Base-by-base conservation (phyloP, 64 coral and sea anemone genomes). In the Catalaphyllia jardinei region DNA sequence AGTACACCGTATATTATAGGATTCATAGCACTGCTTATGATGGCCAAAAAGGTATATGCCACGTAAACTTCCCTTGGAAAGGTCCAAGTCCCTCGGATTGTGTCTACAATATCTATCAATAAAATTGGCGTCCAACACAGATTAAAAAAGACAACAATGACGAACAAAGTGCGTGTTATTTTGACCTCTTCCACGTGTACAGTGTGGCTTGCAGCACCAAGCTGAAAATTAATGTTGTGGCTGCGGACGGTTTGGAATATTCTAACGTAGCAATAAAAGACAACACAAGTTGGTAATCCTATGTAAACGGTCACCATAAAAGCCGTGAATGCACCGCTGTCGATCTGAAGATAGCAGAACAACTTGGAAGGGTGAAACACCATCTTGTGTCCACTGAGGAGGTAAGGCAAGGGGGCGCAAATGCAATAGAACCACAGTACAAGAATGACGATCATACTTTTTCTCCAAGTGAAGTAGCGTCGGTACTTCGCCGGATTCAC, bases 311-410 rank as follows among this genome's bases (percentile, higher is more conserved):
- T 76, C 29, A 75, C 33, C 31, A 89, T 52, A 77, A 89, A 76
- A 0, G 87, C 86, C 19, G 87, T 86, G 72, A 71, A 89, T 22
- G 69, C 62, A 14, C 31, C 62, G 16, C 39, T 83, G 17, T 77
- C 67, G 52, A 89, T 72, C 20, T 89, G 77, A 10, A 89, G 74
- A 42, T 83, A 94, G 69, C 92, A 94, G 72, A 95, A 88, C 20
- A 73, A 95, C 38, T 95, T 95, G 6, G 80, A 67, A n/a, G 94
- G 94, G 62, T 88, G 86, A 52, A 95, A 95, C 10, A 95, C 64
- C 79, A 95, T 92, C 73, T 52, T 76, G 52, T 91, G 57, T 8
- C 94, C 94, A 57, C 89, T 60, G 16, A 89, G 55, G 12, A 95
- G 71, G 78, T 95, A 95, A 46, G 94, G 94, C 10, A 69, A 42